These are phyloP conservation scores for Drosophila carrolli DNA, from an alignment of 1,140 invertebrate species.

Conservation along the genomic window DNA sequence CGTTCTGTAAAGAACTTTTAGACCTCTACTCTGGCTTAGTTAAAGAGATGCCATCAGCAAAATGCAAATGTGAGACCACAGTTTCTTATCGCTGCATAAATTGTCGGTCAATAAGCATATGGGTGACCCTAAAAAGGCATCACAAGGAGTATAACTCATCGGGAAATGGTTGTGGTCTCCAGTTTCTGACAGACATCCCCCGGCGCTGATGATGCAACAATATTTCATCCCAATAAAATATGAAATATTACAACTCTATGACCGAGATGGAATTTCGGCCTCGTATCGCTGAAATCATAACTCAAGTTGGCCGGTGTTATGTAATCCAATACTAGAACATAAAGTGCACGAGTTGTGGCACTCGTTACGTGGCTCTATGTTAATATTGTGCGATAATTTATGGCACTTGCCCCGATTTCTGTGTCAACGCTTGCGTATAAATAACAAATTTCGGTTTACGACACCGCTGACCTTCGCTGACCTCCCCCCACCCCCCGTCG, in stretches of 20 bases:
- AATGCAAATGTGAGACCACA: conserved; percentile 32
- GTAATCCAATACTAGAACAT: conserved; percentile 75
- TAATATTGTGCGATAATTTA: conserved; percentile 68
- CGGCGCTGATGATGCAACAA: conserved; percentile 61
- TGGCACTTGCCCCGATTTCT: conserved; percentile 65
- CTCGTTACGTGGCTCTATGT: conserved; percentile 55
- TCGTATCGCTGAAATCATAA: conserved; percentile 67
- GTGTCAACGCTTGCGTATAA: conserved; percentile 63
- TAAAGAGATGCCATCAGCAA: conserved; percentile 25
- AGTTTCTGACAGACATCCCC: conserved; percentile 45
- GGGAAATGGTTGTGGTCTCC: conserved; percentile 40
- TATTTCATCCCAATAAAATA: conserved; percentile 75
- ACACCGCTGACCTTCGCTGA: conserved; percentile 69
- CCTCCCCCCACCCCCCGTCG: conserved; percentile 5
- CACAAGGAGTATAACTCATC: conserved; percentile 36
- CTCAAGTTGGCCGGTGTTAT: conserved; percentile 56
- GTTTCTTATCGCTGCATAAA: conserved; percentile 47
- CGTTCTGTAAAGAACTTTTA: too few relatives aligned
- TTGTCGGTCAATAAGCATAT: conserved; percentile 47
- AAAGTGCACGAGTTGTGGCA: conserved; percentile 69
- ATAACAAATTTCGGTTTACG: conserved; percentile 75
- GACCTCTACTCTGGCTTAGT: not conserved
- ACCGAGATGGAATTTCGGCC: conserved; percentile 33
- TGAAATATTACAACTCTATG: conserved; percentile 57
- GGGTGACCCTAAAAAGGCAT: conserved; percentile 17